Base-by-base conservation (phyloP, 2,888 invertebrate genomes). In the Meiosimyza platycephala region DNA sequence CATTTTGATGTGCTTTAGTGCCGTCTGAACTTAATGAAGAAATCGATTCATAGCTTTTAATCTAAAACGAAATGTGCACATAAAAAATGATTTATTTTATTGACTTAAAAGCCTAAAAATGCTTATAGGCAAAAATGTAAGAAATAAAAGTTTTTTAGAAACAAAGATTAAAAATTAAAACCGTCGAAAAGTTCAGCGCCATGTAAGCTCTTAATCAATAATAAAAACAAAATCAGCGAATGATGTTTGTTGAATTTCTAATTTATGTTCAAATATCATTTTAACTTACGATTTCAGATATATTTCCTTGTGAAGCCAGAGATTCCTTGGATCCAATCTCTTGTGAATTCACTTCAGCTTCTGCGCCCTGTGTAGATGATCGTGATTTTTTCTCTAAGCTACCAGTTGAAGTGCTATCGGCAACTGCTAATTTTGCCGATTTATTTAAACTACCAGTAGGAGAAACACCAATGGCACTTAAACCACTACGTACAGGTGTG, bases 41-140 rank as follows among this genome's bases (percentile, higher is more conserved):
- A 55, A 91, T 90, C 22, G 91, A 91, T 84, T 91, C 91, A 80
- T 90, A 91, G 80, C 91, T 91, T 85, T 91, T 91, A 65, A 91
- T 91, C 91, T 91, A 77, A 2, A 79, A 77, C 12, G 28, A 40
- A 63, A 47, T 15, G 12, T 63, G 13, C 57, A 47, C 13, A 54
- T 63, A 48, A 15, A 18, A 33, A 51, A 16, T 51, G 51, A 33
- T 28, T 28, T 28, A 12, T 33, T n/a, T n/a, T 15, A 60, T 28
- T 33, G 22, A 48, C 4, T 28, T 28, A 28, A 28, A 28, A 28
- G 28, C 28, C 28, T 2, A 1, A 22, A 22, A 22, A 28, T 3
- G 28, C 28, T 28, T 28, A 28, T 28, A 28, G 28, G 28, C 28
- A 28, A 28, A 28, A 28, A 28, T 4, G 28, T 28, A 4, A 28